phyloP scores from a whole-genome alignment of 2,888 invertebrate genomes.

The Amaurobius ferox region DNA sequence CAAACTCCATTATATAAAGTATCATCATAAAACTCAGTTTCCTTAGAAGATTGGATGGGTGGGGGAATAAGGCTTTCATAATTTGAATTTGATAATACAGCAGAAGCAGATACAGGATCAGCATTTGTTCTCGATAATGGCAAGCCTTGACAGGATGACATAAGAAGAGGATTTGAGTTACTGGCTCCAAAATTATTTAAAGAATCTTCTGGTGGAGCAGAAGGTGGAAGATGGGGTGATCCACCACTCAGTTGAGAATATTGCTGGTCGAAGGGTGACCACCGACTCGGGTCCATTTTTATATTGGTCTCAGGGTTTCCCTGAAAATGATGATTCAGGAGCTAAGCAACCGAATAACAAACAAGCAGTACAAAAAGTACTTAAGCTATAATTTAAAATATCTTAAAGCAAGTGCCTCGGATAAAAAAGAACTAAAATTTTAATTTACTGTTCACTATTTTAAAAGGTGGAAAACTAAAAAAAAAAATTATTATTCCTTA shows the following conservation, averaged over 20 bases:
- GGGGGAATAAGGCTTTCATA: slow-evolving; percentile 35
- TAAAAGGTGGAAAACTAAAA: no score
- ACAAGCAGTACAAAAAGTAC: slow-evolving; percentile 44
- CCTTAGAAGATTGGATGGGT: slow-evolving; percentile 33
- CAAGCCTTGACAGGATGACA: slow-evolving; percentile 40
- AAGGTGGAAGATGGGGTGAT: slow-evolving; percentile 43
- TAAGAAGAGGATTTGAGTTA: slow-evolving; percentile 15
- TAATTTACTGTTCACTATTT: no score
- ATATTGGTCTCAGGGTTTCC: slow-evolving; percentile 34
- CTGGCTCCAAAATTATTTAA: slow-evolving; percentile 51
- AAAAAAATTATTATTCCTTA: no score
- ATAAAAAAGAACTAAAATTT: neutral
- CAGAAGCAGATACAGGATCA: slow-evolving; percentile 2
- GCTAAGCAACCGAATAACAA: slow-evolving; percentile 63
- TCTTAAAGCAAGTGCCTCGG: slow-evolving; percentile 42
- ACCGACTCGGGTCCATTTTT: slow-evolving; percentile 60
- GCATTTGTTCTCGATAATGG: slow-evolving; percentile 6
- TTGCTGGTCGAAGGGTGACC: slow-evolving; percentile 47
- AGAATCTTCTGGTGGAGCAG: slow-evolving; percentile 40
- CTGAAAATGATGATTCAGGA: slow-evolving; percentile 70
- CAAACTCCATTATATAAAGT: slow-evolving; percentile 36
- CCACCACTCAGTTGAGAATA: slow-evolving; percentile 34
- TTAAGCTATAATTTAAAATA: slow-evolving; percentile 38
- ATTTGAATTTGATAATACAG: slow-evolving; percentile 14
- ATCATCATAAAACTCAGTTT: slow-evolving; percentile 36